Evolutionary conservation across 1,140 invertebrate genomes (phyloP).

Genomic region (Acyrthosiphon pisum): DNA sequence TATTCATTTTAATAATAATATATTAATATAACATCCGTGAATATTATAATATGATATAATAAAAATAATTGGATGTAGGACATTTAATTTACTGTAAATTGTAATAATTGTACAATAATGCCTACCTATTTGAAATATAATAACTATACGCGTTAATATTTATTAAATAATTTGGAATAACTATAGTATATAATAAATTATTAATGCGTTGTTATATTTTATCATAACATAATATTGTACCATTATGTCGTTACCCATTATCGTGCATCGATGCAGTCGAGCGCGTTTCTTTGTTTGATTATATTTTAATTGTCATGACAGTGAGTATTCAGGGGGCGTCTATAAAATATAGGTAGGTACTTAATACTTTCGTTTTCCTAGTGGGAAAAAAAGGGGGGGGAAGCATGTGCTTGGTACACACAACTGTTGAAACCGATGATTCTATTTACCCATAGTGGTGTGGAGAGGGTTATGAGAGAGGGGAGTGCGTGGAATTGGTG

Average conservation of each 20-base stretch:
- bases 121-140: neutral
- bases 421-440: neutral
- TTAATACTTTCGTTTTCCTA: neutral
- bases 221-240: neutral
- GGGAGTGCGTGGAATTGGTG: neutral
- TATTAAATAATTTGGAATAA: neutral
- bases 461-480: neutral
- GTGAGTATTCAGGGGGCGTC: rapidly evolving
- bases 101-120: neutral
- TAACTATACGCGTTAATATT: neutral
- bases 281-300: neutral
- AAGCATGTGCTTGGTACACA: neutral
- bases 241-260: neutral
- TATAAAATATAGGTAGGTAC: neutral
- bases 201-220: neutral
- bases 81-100: neutral
- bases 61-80: neutral
- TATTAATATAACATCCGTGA: neutral
- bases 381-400: neutral
- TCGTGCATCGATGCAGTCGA: neutral
- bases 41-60: neutral
- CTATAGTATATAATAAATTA: neutral
- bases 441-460: neutral
- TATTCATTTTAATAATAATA: too few relatives aligned
- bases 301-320: neutral